phyloP scores from a whole-genome alignment of 92 coral and sea anemone genomes.

The Paramuricea clavata region DNA sequence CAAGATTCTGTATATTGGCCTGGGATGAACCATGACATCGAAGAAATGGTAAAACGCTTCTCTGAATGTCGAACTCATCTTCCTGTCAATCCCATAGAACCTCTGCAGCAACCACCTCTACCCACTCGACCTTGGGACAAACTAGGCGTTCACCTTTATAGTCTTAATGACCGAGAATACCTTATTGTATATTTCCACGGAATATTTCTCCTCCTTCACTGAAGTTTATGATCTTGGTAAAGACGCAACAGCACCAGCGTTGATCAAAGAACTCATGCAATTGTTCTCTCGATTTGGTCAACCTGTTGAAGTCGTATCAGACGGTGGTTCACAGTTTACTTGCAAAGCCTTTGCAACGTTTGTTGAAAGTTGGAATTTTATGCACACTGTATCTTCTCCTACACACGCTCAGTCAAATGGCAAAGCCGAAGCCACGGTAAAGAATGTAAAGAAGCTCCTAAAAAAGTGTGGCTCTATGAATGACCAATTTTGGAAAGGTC shows the following conservation, averaged over 20 bases:
- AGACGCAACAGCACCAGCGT: conserved; percentile 7
- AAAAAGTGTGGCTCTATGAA: conserved; percentile 57
- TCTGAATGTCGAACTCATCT: not conserved
- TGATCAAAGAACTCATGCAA: conserved; percentile 4
- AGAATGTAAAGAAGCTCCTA: conserved; percentile 37
- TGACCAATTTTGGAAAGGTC: conserved; percentile 30
- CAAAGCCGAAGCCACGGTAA: conserved; percentile 27
- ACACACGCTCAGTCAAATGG: conserved; percentile 15
- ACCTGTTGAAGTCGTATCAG: conserved; percentile 29
- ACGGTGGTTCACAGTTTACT: conserved; percentile 1
- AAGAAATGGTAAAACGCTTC: conserved; percentile 23
- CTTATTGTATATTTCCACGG: not conserved
- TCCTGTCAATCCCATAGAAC: conserved; percentile 14
- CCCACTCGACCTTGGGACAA: conserved; percentile 24
- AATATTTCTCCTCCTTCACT: conserved; percentile 12
- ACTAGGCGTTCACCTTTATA: not conserved
- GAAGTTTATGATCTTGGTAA: not conserved
- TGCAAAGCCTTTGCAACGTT: conserved; percentile 18
- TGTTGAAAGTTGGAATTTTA: not conserved
- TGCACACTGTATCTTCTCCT: conserved; percentile 31
- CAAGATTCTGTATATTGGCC: not conserved
- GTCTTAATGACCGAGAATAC: not conserved
- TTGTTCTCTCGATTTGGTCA: conserved; percentile 34
- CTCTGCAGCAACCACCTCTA: conserved; percentile 19
- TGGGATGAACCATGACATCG: not conserved